Base-by-base conservation (phyloP, 64 coral and sea anemone genomes). In the Trachythela sp. region DNA sequence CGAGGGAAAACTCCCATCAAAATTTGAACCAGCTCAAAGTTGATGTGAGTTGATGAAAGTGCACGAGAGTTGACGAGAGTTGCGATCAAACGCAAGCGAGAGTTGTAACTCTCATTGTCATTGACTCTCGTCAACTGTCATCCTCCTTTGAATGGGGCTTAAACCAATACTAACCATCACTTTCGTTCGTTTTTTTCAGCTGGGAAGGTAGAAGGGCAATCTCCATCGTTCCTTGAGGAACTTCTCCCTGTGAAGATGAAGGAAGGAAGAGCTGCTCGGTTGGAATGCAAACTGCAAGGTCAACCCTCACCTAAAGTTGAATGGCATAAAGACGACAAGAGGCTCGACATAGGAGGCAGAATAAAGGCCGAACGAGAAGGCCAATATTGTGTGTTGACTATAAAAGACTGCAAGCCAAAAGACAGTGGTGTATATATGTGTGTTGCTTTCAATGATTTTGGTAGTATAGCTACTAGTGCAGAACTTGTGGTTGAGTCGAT, bases 341-440 rank as follows among this genome's bases (percentile, higher is more conserved):
- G 83, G 39, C 54, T 99, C 0, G 93, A 90, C 40, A 86, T 92
- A 36, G 91, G 87, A 45, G 68, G 90, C 20, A 88, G 93, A 84
- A 48, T 99, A 4, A 95, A 99, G 51, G 85, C 84, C 8, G 88
- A 90, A 49, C 89, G 87, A 14, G 91, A 95, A 52, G 96, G 93
- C 8, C 35, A 89, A 27, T 72, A 39, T 13, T 86, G 88, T 31
- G 86, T 52, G 30, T 17, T 99, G 71, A 89, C 80, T 48, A 87
- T 99, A 36, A 72, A 95, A 29, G 86, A 88, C 18, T 85, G 88
- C 14, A 90, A 80, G 83, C 30, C 84, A 6, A 84, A 56, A 85
- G 96, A 99, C 40, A 92, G 91, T 13, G 96, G 88, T 2, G 89
- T 93, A 37, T 99, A 99, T 40, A 92, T 91, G 70, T 99, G 96